Evolutionary conservation across 2,113 vertebrate genomes (phyloP), one percentile per base, ranked within the genome.

Genomic region (Montifringilla adamsi): DNA sequence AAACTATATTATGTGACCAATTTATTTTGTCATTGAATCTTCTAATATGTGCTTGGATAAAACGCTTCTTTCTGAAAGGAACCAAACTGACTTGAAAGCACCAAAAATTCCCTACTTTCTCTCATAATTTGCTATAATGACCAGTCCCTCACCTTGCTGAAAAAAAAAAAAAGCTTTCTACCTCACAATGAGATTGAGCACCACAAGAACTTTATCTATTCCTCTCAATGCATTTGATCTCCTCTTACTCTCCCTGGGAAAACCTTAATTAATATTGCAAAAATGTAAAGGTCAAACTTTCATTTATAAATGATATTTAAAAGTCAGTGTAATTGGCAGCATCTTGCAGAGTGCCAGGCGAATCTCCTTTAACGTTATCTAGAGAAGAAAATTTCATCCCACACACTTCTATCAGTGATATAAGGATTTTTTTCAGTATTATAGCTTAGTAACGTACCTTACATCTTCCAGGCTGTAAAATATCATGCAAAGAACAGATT

Each of bases 231-330:
- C 28, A n/a, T 76, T 59, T 69, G n/a, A 37, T 37, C 24, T 93
- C 86, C 19, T 58, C 44, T 91, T 15, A 77, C 14, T 13, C 67
- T 96, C 62, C 46, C 79, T 78, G 91, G 67, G 72, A 80, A 83
- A 92, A 94, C 7, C 31, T 72, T 97, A 85, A 90, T 94, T 95
- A 95, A 64, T 1, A 18, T 35, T 90, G 15, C 15, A 68, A 80
- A 97, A 90, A 87, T 69, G 22, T 87, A 68, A 96, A 97, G 72
- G 82, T 96, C 84, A 95, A 78, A 67, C 17, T 96, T 96, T 87
- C 78, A 91, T 94, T 95, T 93, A 76, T 86, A 93, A 94, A 62
- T 85, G 8, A 18, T 84, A 94, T 95, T 91, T 73, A 84, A 93
- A 96, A 89, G 59, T 89, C 81, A 84, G 18, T 35, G 55, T 58